phyloP scores from a whole-genome alignment of 92 coral and sea anemone genomes.

The Nematostella vectensis region DNA sequence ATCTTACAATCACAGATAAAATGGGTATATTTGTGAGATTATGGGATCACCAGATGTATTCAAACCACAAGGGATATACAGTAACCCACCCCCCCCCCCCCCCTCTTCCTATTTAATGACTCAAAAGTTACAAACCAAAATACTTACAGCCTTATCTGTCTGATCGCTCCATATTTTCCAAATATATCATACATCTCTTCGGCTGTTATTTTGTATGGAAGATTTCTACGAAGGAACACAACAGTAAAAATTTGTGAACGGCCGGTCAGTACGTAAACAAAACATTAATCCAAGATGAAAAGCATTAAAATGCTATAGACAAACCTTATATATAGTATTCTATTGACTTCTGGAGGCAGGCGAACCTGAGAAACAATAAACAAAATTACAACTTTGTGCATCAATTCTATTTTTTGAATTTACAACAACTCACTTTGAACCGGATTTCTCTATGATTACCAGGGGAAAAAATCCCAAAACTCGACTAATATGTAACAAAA shows the following conservation, averaged over 20 bases:
- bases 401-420: not conserved
- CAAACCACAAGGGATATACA: no score
- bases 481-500: no score
- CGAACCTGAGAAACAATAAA: conserved; percentile 61
- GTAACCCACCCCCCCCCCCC: no score
- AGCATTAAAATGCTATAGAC: conserved; percentile 7
- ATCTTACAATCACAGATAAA: no score
- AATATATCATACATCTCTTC: conserved; percentile 98
- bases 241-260: not conserved
- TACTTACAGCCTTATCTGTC: conserved; percentile 93
- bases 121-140: no score
- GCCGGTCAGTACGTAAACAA: not conserved
- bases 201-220: conserved; percentile 96
- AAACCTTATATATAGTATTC: conserved; percentile 96
- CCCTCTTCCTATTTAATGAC: no score
- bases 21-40: no score
- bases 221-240: conserved; percentile 45
- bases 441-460: no score
- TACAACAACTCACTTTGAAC: not conserved
- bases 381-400: not conserved
- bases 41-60: no score
- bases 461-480: no score
- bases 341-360: conserved; percentile 96
- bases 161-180: conserved; percentile 96
- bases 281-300: not conserved